A percentile compares a stretch with the other conserved stretches of the same genome.
These are phyloP conservation scores for Tyrannus savana DNA, from an alignment of 2,113 vertebrate genomes.

Conservation along the genomic window DNA sequence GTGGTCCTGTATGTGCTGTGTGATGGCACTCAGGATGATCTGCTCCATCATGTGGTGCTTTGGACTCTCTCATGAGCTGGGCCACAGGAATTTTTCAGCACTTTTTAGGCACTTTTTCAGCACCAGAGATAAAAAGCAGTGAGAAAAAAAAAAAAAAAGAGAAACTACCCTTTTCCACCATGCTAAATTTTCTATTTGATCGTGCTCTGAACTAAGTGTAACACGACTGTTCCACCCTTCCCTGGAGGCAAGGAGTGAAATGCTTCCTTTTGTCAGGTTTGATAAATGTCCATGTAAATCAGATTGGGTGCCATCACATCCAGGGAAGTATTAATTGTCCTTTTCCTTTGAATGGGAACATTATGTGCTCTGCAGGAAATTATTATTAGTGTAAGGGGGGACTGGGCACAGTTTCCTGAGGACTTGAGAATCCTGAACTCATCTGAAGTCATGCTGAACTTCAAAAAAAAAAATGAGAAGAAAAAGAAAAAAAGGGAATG, in stretches of 20 bases:
- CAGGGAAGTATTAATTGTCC: background rate
- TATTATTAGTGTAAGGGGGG: background rate
- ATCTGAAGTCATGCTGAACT: background rate
- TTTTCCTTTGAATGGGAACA: background rate
- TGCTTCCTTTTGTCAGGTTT: background rate
- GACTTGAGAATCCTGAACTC: background rate
- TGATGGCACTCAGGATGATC: background rate
- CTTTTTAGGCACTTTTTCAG: background rate
- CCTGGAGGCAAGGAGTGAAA: background rate
- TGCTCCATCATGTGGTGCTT: background rate
- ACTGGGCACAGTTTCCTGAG: background rate
- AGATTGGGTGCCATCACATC: background rate
- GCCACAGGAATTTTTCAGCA: accelerated
- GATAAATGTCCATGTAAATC: background rate
- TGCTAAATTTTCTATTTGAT: background rate
- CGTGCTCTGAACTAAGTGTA: background rate
- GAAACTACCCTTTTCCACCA: background rate
- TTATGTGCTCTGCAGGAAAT: background rate
- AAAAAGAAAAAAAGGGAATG: background rate
- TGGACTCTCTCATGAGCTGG: background rate
- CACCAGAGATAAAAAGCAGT: background rate
- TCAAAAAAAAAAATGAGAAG: background rate
- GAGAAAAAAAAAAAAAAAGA: background rate
- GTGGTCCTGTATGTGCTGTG: background rate
- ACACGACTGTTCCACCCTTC: background rate